These are phyloP conservation scores for Amorpha juglandis DNA, from an alignment of 2,888 invertebrate species.

Conservation along the genomic window DNA sequence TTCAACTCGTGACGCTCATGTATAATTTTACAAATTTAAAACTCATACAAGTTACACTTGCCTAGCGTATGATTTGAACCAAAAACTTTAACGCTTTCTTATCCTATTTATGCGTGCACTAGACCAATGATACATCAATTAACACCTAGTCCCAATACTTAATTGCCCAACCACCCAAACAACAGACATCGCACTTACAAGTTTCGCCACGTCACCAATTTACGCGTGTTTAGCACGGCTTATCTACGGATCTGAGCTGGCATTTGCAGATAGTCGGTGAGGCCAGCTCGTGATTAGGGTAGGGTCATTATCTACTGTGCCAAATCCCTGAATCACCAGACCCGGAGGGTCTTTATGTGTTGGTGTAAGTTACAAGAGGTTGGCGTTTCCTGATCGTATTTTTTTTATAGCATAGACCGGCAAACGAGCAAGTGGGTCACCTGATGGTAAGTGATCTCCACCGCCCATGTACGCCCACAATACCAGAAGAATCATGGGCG, in stretches of 20 bases:
- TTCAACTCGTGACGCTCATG: too few species aligned
- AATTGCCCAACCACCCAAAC: background rate
- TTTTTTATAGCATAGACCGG: too few species aligned
- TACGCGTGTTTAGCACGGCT: slow-evolving; percentile 15
- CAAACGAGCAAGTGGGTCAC: too few species aligned
- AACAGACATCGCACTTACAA: background rate
- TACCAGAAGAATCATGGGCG: too few species aligned
- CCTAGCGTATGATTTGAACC: too few species aligned
- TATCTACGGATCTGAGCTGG: slow-evolving; percentile 17
- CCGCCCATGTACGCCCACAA: too few species aligned
- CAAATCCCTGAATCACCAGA: slow-evolving; percentile 47
- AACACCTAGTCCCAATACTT: background rate
- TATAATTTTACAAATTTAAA: too few species aligned
- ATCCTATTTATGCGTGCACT: too few species aligned
- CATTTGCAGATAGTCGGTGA: slow-evolving; percentile 12
- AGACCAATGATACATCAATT: background rate
- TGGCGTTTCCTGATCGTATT: background rate
- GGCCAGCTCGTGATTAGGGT: slow-evolving; percentile 40
- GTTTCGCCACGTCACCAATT: slow-evolving; percentile 15
- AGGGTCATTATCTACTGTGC: slow-evolving; percentile 36
- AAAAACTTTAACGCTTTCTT: too few species aligned
- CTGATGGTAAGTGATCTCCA: too few species aligned
- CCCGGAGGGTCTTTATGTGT: slow-evolving; percentile 41
- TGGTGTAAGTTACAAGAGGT: slow-evolving; percentile 24
- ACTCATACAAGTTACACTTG: too few species aligned